Percentiles rank a stretch among this genome's conserved stretches.
Conservation (phyloP, 2,113 vertebrate genomes). For the Acinonyx jubatus region DNA sequence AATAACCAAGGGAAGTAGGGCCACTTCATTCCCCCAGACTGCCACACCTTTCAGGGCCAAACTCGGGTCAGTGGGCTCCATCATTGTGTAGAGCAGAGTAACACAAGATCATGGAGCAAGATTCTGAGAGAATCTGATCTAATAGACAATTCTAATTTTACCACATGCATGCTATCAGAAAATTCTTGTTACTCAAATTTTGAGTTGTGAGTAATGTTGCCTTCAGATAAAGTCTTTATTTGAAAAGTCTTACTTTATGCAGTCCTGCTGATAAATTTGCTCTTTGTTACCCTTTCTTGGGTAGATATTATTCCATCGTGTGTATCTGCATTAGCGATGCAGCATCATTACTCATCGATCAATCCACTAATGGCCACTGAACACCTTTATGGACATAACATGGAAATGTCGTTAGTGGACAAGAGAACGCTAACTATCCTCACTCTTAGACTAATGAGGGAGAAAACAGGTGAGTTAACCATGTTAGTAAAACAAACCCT, state of each 20-base stretch:
- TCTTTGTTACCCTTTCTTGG: background rate
- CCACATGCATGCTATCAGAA: too few species aligned
- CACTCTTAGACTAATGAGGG: background rate
- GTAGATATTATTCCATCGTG: background rate
- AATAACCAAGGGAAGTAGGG: background rate
- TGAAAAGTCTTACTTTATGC: background rate
- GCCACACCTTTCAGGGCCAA: background rate
- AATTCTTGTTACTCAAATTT: background rate
- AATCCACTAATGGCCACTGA: background rate
- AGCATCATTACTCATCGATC: background rate
- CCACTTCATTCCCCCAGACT: background rate
- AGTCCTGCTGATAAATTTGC: background rate
- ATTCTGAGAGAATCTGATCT: background rate
- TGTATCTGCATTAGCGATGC: background rate
- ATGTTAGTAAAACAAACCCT: background rate
- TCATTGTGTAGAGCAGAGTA: background rate
- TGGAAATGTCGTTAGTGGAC: background rate
- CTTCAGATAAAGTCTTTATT: background rate
- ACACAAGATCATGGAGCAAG: background rate
- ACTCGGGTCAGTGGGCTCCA: background rate
- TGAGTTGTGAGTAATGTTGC: background rate
- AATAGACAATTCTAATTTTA: background rate
- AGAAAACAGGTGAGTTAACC: background rate
- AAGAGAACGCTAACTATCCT: background rate
- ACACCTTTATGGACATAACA: background rate